Percentiles rank a stretch among this genome's conserved stretches.
Evolutionary conservation across 2,113 vertebrate genomes (phyloP).

Genomic region (Petromus typicus): DNA sequence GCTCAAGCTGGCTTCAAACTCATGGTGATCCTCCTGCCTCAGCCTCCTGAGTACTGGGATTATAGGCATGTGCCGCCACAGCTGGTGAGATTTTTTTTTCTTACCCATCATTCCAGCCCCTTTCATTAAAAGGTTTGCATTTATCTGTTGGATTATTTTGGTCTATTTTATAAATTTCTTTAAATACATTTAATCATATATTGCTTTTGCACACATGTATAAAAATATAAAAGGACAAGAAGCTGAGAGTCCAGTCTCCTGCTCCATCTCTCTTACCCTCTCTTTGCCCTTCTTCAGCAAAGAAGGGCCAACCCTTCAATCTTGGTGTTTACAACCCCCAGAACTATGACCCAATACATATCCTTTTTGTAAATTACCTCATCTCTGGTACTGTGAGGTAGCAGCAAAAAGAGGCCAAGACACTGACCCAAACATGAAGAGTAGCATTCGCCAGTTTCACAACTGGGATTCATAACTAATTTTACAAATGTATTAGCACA

Average conservation of each 20-base stretch:
- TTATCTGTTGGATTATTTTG: constrained; percentile 15
- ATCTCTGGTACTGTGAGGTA: not conserved
- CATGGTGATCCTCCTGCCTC: no score
- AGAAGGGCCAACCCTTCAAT: not conserved
- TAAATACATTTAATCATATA: not conserved
- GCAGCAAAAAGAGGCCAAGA: not conserved
- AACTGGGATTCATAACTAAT: not conserved
- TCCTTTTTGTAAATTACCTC: not conserved
- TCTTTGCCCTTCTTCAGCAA: not conserved
- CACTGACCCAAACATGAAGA: not conserved
- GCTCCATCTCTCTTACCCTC: not conserved
- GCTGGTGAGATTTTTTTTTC: not conserved
- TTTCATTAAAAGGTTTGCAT: not conserved
- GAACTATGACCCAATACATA: not conserved
- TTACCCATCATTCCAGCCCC: not conserved
- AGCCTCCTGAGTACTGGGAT: no score
- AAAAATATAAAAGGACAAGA: not conserved
- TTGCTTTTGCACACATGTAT: not conserved
- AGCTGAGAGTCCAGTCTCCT: not conserved
- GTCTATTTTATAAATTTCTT: not conserved
- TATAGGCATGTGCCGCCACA: no score
- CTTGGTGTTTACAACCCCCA: not conserved
- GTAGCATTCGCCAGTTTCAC: not conserved
- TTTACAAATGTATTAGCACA: not conserved
- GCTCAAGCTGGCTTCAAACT: no score